phyloP scores from a whole-genome alignment of 2,888 invertebrate species.

The Pseudococcus longispinus region DNA sequence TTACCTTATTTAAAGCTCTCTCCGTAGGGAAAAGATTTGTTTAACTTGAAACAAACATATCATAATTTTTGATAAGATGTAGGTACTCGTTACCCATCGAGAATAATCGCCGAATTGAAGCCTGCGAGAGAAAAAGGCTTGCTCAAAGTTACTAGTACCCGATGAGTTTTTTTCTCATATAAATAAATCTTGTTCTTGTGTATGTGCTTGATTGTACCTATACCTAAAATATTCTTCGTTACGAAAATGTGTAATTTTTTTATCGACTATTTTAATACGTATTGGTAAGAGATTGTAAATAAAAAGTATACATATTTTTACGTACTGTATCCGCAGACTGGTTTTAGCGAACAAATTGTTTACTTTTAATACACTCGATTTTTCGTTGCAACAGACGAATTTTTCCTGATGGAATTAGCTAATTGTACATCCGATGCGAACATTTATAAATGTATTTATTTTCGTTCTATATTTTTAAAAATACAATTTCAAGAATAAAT shows the following conservation, averaged over 20 bases:
- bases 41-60: background rate
- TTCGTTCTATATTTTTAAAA: background rate
- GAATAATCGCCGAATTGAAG: background rate
- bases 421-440: background rate
- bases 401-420: background rate
- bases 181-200: background rate
- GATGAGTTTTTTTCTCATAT: background rate
- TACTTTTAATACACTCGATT: background rate
- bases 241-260: background rate
- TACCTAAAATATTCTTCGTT: background rate
- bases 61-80: background rate
- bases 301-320: slow-evolving; percentile 10
- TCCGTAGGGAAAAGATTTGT: background rate
- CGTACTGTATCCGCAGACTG: background rate
- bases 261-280: slow-evolving; percentile 11
- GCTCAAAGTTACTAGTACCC: slow-evolving; percentile 19
- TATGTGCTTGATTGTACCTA: background rate
- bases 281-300: slow-evolving; percentile 19
- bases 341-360: slow-evolving; percentile 3
- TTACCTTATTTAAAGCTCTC: background rate
- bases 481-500: background rate
- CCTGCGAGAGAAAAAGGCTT: background rate
- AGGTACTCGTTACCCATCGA: background rate
- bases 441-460: background rate
- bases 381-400: background rate